A percentile compares a stretch with the other conserved stretches of the same genome.
Evolutionary conservation across 2,797 vertebrate genomes (phyloP).

Genomic region (Clarias pachynema): DNA sequence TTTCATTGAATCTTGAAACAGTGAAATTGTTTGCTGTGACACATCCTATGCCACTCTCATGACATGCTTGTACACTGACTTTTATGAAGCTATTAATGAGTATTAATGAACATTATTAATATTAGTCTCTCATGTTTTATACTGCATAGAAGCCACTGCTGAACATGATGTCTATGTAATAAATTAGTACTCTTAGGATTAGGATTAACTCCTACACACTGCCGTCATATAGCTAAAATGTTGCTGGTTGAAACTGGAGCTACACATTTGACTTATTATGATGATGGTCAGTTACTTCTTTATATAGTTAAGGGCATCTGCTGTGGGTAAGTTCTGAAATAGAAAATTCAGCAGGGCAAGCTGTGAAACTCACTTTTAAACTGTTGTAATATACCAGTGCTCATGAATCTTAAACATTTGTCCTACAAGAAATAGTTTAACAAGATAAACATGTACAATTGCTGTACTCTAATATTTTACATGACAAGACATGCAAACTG

Average conservation of each 20-base stretch:
- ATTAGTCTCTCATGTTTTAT: not conserved
- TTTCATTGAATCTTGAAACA: not conserved
- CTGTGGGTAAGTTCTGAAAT: constrained; percentile 2
- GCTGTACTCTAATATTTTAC: not conserved
- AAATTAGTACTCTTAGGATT: not conserved
- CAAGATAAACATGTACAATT: not conserved
- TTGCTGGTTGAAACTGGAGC: not conserved
- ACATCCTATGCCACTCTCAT: not conserved
- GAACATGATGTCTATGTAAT: not conserved
- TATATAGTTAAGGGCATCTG: not conserved
- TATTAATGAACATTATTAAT: not conserved
- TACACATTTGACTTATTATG: not conserved
- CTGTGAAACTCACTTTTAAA: not conserved
- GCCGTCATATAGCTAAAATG: not conserved
- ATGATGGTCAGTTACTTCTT: not conserved
- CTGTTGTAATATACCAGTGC: no score
- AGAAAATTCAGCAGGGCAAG: not conserved
- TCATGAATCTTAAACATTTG: not conserved
- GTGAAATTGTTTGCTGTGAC: not conserved
- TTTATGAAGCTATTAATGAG: not conserved
- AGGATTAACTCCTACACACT: not conserved
- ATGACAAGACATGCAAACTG: not conserved
- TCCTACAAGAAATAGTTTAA: not conserved
- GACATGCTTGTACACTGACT: not conserved
- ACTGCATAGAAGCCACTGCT: not conserved